These are phyloP conservation scores for Merodon equestris DNA, from an alignment of 2,888 invertebrate genomes.

Conservation along the genomic window DNA sequence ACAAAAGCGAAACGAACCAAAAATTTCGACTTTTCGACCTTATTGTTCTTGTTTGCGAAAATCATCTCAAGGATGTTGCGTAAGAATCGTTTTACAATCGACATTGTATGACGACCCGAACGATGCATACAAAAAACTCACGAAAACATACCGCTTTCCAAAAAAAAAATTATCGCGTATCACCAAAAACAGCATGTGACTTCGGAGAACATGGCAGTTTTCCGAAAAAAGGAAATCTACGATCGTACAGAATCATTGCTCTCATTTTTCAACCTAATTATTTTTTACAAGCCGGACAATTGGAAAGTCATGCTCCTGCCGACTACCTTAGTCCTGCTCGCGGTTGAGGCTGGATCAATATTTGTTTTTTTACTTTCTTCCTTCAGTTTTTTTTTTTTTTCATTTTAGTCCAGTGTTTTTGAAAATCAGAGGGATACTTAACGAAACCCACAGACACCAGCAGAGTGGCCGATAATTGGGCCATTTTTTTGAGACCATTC, in stretches of 20 bases:
- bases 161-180: constrained; percentile 51
- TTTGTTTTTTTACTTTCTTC: constrained; percentile 52
- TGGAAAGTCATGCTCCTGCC: constrained; percentile 19
- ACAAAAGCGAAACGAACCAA: constrained; percentile 46
- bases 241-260: constrained; percentile 56
- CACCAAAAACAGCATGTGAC: constrained; percentile 41
- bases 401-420: constrained; percentile 45
- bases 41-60: constrained; percentile 61
- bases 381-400: constrained; percentile 35
- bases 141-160: constrained; percentile 29
- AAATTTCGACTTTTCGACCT: constrained; percentile 34
- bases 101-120: constrained; percentile 38
- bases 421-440: not conserved
- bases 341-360: constrained; percentile 33
- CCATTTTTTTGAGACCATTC: constrained; percentile 53
- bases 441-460: too few relatives aligned
- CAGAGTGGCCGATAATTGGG: constrained; percentile 45
- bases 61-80: constrained; percentile 62
- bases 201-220: constrained; percentile 26
- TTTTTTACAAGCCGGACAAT: constrained; percentile 73
- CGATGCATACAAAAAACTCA: constrained; percentile 8
- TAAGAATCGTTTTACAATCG: constrained; percentile 61
- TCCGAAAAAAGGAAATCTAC: not conserved
- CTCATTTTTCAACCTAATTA: constrained; percentile 76
- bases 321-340: constrained; percentile 14